Percentiles rank a stretch among this genome's conserved stretches.
These are phyloP conservation scores for Chauna torquata DNA, from an alignment of 2,113 vertebrate genomes.

Conservation along the genomic window DNA sequence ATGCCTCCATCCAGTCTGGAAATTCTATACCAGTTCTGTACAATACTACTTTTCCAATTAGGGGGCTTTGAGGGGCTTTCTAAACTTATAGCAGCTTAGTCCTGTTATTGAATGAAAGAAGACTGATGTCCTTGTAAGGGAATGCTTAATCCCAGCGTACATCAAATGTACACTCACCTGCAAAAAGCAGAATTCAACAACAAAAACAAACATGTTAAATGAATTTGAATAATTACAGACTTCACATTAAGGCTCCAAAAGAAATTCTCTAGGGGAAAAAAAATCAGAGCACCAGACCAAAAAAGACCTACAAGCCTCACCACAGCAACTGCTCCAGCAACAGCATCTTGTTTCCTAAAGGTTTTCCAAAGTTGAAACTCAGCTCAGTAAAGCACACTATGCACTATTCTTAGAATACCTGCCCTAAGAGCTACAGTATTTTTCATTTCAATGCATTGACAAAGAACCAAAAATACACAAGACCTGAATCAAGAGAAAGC, in stretches of 20 bases:
- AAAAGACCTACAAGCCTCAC: neutral
- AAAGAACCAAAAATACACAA: neutral
- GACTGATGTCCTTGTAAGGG: neutral
- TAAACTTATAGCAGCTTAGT: neutral
- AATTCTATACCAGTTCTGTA: neutral
- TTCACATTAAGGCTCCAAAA: neutral
- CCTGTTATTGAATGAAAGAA: neutral
- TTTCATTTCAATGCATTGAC: neutral
- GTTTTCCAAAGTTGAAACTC: neutral
- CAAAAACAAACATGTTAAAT: neutral
- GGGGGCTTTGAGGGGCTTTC: neutral
- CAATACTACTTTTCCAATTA: neutral
- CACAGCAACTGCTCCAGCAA: neutral
- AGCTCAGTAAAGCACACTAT: neutral
- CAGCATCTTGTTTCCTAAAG: neutral
- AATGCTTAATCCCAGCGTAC: neutral
- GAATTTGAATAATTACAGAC: neutral
- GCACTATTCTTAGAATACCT: neutral
- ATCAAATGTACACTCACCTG: neutral
- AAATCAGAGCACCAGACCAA: neutral
- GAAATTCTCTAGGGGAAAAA: neutral
- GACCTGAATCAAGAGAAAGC: neutral
- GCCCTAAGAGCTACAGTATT: neutral
- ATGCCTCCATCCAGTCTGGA: neutral
- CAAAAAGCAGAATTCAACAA: neutral